Base-by-base conservation (phyloP, 37 sponge, comb jelly and placozoan genomes). In the Spongilla lacustris region DNA sequence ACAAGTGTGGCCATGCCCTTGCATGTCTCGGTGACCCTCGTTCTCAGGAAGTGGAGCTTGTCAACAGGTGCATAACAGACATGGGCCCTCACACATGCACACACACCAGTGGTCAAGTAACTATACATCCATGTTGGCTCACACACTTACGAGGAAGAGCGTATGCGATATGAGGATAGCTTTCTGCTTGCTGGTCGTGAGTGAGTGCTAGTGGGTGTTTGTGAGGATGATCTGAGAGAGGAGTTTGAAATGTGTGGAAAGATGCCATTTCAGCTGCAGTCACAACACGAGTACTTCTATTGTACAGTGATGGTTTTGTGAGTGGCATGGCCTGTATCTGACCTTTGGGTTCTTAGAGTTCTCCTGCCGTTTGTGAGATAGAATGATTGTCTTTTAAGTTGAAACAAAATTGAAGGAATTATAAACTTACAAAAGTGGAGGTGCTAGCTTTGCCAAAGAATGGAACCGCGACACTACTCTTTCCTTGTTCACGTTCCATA, bases 401-500 rank as follows among this genome's bases (percentile, higher is more conserved):
- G 11, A 6, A 14, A 17, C 58, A 1, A 5, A 4, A 78, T 19
- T 41, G 23, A 69, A 13, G 66, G 21, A 32, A 12, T 28, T 1
- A 25, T 13, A 10, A 4, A 83, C 89, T 50, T 36, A 89, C 84
- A 83, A 29, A 6, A 89, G 36, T 11, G 68, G 0, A 12, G 79
- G 69, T 78, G 78, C 86, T 29, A 48, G 24, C 36, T 71, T 81
- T 12, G 71, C 36, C 6, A 71, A 49, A 28, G 91, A 78, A 17
- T 86, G 74, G 80, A 92, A 94, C 78, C 88, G 82, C 5, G 82
- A 26, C 49, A 97, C 27, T 22, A 87, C 75, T 50, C 90, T 91
- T 81, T 95, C 94, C 26, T 81, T 93, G 81, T 99, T 96, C 28
- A 87, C 86, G 72, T 95, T 93, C 99, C 99, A 99, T 36, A 97